phyloP scores from a whole-genome alignment of 2,888 invertebrate species.

The Heliconius aoede region DNA sequence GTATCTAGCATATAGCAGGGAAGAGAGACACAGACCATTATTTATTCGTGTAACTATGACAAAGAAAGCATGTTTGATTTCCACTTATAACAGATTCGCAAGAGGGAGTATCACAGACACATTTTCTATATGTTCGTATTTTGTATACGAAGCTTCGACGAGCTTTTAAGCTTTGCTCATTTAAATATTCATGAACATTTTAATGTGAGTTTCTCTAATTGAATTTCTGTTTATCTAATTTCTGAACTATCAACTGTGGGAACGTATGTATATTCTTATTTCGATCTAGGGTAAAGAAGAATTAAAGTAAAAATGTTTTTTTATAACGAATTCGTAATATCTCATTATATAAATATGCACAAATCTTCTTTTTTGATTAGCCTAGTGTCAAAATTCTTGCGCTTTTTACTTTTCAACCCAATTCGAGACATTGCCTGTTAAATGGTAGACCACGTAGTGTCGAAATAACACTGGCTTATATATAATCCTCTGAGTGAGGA shows the following conservation, averaged over 20 bases:
- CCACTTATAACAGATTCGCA: background rate
- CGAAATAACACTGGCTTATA: too few relatives aligned
- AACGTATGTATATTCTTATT: background rate
- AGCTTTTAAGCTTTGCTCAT: conserved; percentile 24
- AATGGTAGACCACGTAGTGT: too few relatives aligned
- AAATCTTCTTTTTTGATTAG: too few relatives aligned
- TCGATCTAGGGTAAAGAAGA: background rate
- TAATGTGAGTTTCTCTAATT: conserved; percentile 19
- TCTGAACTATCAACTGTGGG: conserved; percentile 18
- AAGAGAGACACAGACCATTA: too few relatives aligned
- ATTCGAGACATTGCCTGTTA: too few relatives aligned
- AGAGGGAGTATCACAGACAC: background rate
- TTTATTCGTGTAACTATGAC: too few relatives aligned
- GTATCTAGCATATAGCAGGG: too few relatives aligned
- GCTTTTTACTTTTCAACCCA: too few relatives aligned
- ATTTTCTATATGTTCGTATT: background rate
- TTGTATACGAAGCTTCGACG: background rate
- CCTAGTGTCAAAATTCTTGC: too few relatives aligned
- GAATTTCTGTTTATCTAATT: conserved; percentile 20
- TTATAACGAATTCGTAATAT: background rate
- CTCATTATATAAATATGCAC: too few relatives aligned
- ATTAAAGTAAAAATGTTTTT: background rate
- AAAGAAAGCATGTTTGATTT: background rate
- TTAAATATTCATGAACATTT: conserved; percentile 21
- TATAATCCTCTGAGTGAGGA: too few relatives aligned